Base-by-base conservation (phyloP, 2,888 invertebrate species). In the Drosophila multiciliata region DNA sequence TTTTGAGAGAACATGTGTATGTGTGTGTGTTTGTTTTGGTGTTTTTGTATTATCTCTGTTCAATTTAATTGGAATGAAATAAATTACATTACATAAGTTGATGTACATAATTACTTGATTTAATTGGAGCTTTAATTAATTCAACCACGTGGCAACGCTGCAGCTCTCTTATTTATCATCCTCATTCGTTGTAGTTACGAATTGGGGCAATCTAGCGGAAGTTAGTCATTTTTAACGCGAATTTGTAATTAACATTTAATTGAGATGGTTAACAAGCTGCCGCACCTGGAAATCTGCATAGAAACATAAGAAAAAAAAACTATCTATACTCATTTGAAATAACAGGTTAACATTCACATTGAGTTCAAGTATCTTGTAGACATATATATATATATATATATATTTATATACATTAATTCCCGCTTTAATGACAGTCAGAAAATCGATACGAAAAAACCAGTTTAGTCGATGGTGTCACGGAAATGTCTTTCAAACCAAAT, bases 211-310 rank as follows among this genome's bases (percentile, higher is more conserved):
- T 65, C 66, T 67, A 70, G 50, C 83, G 83, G 86, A 84, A 77
- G 76, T 82, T 85, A 65, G 55, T 75, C 73, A 80, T 87, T 87
- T 87, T 82, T 69, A 57, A 73, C 70, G 68, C 74, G 73, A 75
- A 75, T 69, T 74, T 36, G 53, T 50, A 50, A 50, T 65, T 38
- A 61, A n/a, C 11, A 33, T 68, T 65, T 54, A 66, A 54, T 49
- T 12, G n/a, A 42, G 40, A 29, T 52, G 48, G 26, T 42, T 58
- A 42, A 26, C 62, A 26, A 15, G 17, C 50, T 20, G 32, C 62
- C 57, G 58, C 42, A 57, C 26, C 42, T 57, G 57, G 12, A 35
- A 57, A 40, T 62, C 23, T 6, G 50, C 29, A 20, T 54, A 26
- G 15, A 15, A 23, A 15, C 26, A 23, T 15, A 45, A 45, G n/a